Base-by-base conservation (phyloP, 2,888 invertebrate genomes). In the Xestia sexstrigata region DNA sequence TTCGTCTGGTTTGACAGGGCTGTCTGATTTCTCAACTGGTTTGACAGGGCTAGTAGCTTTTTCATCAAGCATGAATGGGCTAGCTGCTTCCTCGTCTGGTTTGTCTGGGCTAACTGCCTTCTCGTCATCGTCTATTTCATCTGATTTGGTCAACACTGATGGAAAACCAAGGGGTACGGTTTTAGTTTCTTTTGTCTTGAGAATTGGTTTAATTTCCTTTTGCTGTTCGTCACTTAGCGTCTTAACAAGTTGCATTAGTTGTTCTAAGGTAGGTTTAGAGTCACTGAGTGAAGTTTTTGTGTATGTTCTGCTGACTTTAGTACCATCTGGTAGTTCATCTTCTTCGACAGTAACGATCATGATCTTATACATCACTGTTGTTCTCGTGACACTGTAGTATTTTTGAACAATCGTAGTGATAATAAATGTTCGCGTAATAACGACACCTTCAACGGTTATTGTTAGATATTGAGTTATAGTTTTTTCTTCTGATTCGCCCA, bases 261-360 rank as follows among this genome's bases (percentile, higher is more conserved):
- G 63, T n/a, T 82, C 52, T 47, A 85, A 30, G 5, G 76, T 78
- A n/a, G 79, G 76, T 83, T 87, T 55, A 30, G 72, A 70, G n/a
- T 86, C 75, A 58, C 71, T 74, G 1, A 84, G 55, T 39, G 78
- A 65, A 45, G 76, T 76, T 58, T 79, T 87, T 2, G 70, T 82
- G 55, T 71, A 77, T 11, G 77, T 82, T 62, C 77, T 76, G 17
- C 35, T 71, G 4, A 82, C 63, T 79, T 84, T 87, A 35, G 73
- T 87, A 52, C 86, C 86, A 78, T 87, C 86, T 20, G 86, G 86
- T 13, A 83, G 70, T 63, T 82, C 70, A 66, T 86, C 79, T 84
- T 86, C 81, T 82, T 82, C 73, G 35, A 78, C 13, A 69, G 89
- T 87, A 17, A 70, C 52, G 13, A 83, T 77, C 11, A 76, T 69